These are phyloP conservation scores for Aegotheles bennettii DNA, from an alignment of 2,113 vertebrate species.

Conservation along the genomic window DNA sequence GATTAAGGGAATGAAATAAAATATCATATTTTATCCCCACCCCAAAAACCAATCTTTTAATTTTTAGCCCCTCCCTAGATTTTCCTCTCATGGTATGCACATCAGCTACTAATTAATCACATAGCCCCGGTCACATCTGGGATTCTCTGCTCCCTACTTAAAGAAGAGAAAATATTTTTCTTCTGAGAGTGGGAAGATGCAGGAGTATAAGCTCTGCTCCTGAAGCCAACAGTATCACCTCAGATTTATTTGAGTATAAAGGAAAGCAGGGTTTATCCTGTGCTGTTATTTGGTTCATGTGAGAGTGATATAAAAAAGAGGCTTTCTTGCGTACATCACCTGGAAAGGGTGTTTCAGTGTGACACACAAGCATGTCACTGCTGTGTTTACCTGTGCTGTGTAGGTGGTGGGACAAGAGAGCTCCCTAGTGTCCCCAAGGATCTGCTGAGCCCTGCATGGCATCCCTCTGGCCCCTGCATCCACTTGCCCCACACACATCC, in stretches of 20 bases:
- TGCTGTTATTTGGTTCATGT: background rate
- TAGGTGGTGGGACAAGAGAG: background rate
- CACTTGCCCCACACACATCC: background rate
- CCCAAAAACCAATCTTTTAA: background rate
- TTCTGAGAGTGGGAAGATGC: background rate
- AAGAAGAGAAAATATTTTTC: background rate
- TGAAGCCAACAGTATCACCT: background rate
- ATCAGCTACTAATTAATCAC: background rate
- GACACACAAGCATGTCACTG: background rate
- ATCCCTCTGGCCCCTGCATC: background rate
- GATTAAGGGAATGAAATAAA: background rate
- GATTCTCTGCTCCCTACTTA: background rate
- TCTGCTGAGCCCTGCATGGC: background rate
- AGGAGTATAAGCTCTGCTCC: background rate
- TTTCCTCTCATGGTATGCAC: background rate
- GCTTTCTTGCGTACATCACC: background rate
- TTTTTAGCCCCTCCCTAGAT: background rate
- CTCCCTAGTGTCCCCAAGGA: background rate
- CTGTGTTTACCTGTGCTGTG: background rate
- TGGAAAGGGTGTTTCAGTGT: background rate
- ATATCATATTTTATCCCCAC: background rate
- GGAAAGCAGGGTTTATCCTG: background rate
- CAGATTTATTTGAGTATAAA: background rate
- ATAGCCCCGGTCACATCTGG: background rate
- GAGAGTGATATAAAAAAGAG: background rate